A percentile compares a stretch with the other conserved stretches of the same genome.
These are phyloP conservation scores for Picathartes gymnocephalus DNA, from an alignment of 2,113 vertebrate genomes.

Conservation along the genomic window DNA sequence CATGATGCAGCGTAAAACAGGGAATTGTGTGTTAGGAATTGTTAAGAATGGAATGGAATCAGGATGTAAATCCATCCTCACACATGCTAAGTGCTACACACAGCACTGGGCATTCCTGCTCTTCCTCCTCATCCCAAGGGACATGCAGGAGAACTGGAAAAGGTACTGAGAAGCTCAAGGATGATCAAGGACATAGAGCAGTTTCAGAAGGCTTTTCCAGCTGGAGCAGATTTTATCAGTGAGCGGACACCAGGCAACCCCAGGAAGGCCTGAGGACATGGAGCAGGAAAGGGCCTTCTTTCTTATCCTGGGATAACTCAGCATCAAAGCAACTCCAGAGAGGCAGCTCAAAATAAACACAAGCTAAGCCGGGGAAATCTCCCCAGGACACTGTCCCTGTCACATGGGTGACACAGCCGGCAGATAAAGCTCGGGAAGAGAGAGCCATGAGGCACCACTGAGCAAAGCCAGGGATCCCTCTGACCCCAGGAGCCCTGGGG, in stretches of 20 bases:
- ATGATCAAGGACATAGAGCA: rapidly evolving
- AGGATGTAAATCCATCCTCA: neutral
- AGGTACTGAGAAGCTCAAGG: neutral
- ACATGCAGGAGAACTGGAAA: rapidly evolving
- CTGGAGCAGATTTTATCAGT: neutral
- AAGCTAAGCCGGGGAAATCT: neutral
- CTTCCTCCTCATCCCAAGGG: neutral
- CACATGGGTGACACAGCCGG: neutral
- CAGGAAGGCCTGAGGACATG: rapidly evolving
- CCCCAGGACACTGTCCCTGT: neutral
- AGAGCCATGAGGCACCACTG: rapidly evolving
- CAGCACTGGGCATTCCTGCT: neutral
- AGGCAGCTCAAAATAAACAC: neutral
- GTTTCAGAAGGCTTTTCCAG: neutral
- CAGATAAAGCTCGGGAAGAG: rapidly evolving
- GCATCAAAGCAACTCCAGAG: neutral
- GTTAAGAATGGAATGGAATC: neutral
- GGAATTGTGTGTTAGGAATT: neutral
- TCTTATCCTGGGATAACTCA: neutral
- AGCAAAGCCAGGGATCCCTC: neutral
- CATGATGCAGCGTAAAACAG: neutral
- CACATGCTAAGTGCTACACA: neutral
- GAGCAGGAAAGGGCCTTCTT: neutral
- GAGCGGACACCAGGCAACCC: neutral
- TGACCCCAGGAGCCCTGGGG: neutral